Evolutionary conservation across 2,888 invertebrate species (phyloP).

Genomic region (Rhaphigaster nebulosa): DNA sequence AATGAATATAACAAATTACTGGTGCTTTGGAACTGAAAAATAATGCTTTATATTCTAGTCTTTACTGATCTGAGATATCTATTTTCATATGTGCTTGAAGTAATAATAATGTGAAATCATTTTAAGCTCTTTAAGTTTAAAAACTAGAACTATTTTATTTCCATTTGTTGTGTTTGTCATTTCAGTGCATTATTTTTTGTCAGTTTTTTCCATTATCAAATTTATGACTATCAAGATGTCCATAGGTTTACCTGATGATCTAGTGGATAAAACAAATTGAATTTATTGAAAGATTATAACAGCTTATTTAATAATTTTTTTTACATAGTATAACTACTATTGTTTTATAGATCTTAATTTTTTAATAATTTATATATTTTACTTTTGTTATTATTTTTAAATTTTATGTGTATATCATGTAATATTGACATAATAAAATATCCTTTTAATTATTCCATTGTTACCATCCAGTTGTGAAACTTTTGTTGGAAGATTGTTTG

Average conservation of each 20-base stretch:
- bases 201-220: neutral
- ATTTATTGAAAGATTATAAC: neutral
- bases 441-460: neutral
- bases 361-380: conserved; percentile 15
- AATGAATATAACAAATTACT: neutral
- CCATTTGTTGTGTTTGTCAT: neutral
- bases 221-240: neutral
- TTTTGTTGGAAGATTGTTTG: neutral
- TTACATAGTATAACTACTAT: neutral
- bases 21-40: neutral
- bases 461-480: neutral
- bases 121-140: neutral
- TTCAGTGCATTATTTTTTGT: neutral
- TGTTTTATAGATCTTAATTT: neutral
- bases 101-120: neutral
- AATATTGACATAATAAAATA: neutral
- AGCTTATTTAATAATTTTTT: neutral
- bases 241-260: neutral
- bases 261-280: neutral
- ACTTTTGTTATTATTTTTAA: neutral
- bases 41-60: neutral
- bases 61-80: neutral
- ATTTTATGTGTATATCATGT: neutral
- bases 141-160: neutral
- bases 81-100: neutral